Conservation (phyloP, 1,140 invertebrate species). For the Magallana gigas region DNA sequence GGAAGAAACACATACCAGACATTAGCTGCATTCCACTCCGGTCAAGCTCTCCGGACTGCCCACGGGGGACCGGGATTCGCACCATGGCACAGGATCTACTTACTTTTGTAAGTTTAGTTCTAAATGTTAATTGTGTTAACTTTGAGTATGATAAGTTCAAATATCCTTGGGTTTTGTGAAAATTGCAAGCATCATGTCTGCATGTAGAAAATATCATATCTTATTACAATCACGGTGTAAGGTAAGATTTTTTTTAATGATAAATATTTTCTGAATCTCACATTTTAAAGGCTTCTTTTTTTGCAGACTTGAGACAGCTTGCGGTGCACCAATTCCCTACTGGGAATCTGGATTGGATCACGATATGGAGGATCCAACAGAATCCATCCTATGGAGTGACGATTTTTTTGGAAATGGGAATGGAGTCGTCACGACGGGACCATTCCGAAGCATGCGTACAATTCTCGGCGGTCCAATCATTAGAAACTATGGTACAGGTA, state of each 20-base stretch:
- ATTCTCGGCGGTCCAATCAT: slow-evolving; percentile 55
- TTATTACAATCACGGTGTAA: too few species aligned
- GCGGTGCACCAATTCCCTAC: slow-evolving; percentile 76
- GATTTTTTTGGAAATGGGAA: slow-evolving; percentile 77
- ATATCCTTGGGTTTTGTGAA: too few species aligned
- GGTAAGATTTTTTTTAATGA: too few species aligned
- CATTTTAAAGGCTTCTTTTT: not conserved
- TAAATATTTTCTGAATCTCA: not conserved
- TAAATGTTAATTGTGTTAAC: too few species aligned
- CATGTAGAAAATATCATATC: too few species aligned
- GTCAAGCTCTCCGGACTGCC: not conserved
- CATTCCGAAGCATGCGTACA: slow-evolving; percentile 67
- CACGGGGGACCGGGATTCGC: not conserved
- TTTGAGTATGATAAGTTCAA: too few species aligned
- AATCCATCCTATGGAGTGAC: slow-evolving; percentile 76
- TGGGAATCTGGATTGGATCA: slow-evolving; percentile 78
- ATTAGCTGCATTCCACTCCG: not conserved
- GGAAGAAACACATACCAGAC: not conserved
- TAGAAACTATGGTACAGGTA: slow-evolving; percentile 51
- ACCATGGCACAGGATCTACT: not conserved
- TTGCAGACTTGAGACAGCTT: slow-evolving; percentile 69
- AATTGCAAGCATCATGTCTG: too few species aligned
- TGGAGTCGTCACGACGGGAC: slow-evolving; percentile 77
- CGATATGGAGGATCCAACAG: slow-evolving; percentile 72
- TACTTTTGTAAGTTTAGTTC: not conserved